A percentile compares a stretch with the other conserved stretches of the same genome.
These are phyloP conservation scores for Leptogaster cylindrica DNA, from an alignment of 2,888 invertebrate genomes.

Conservation along the genomic window DNA sequence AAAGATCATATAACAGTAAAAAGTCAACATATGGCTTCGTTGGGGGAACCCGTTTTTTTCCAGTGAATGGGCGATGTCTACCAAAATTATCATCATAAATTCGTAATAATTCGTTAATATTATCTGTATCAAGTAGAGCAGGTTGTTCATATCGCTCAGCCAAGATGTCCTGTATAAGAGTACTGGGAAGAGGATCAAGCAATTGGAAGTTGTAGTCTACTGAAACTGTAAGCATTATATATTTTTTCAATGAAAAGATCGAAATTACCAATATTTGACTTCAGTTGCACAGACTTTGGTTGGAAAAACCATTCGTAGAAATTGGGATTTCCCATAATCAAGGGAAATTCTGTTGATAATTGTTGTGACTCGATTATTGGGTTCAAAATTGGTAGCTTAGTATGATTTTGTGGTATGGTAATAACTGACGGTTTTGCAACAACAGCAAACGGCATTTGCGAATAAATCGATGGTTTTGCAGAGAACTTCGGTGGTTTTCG, in stretches of 20 bases:
- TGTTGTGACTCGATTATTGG: background rate
- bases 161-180: conserved; percentile 57
- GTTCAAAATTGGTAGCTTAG: background rate
- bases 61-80: conserved; percentile 55
- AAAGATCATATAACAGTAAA: conserved; percentile 59
- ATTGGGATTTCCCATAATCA: conserved; percentile 42
- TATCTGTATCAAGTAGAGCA: conserved; percentile 54
- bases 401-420: background rate
- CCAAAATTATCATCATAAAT: conserved; percentile 61
- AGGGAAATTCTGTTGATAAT: background rate
- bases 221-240: background rate
- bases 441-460: too few relatives aligned
- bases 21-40: conserved; percentile 62
- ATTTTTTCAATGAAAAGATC: background rate
- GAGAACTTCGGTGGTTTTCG: background rate
- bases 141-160: conserved; percentile 52
- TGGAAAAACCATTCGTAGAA: conserved; percentile 49
- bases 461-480: too few relatives aligned
- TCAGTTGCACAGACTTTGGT: conserved; percentile 40
- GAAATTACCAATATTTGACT: background rate
- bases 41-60: conserved; percentile 60
- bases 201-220: conserved; percentile 50
- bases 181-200: conserved; percentile 56
- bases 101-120: conserved; percentile 59
- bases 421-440: background rate